Base-by-base conservation (phyloP, 2,797 vertebrate species). In the Labroides dimidiatus region DNA sequence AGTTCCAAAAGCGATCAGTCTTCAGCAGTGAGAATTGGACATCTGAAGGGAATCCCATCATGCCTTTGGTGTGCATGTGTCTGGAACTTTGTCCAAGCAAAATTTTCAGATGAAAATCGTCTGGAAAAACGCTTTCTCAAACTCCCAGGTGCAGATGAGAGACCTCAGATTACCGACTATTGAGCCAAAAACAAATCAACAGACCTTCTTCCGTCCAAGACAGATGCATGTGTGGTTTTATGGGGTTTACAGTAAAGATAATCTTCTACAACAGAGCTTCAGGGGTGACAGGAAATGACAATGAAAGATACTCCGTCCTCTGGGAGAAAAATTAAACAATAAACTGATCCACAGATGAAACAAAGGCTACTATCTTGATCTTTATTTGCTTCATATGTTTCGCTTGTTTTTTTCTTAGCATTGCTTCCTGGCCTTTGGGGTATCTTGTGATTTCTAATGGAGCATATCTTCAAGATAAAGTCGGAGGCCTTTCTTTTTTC, bases 81-180 rank as follows among this genome's bases (percentile, higher is more conserved):
- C 59, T 78, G 64, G 13, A 62, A 7, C n/a, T 30, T 63, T 8
- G 33, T 64, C 74, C 58, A 47, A 66, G 51, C 39, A 19, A 50
- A n/a, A 43, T 41, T 57, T 76, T 55, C 45, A 39, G 51, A 67
- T 59, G 49, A 33, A 19, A 63, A 59, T 39, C 41, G 13, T 20
- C 13, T 42, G 44, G 44, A 57, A 57, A 66, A 74, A 14, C 20
- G 36, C 33, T 47, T 17, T 62, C 49, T 42, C 58, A 10, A 55
- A 73, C 67, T 84, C 27, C 69, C 53, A 78, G 66, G 51, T 33
- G 50, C 66, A 45, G 43, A 45, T 65, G 55, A 64, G 64, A 64
- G 39, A 74, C 64, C 78, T 75, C 67, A 62, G 53, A 61, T 61
- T 70, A 69, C 33, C 45, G 24, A 48, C 14, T 43, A 49, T 43